Conservation (phyloP, 2,113 vertebrate species). For the Pontoporia blainvillei region DNA sequence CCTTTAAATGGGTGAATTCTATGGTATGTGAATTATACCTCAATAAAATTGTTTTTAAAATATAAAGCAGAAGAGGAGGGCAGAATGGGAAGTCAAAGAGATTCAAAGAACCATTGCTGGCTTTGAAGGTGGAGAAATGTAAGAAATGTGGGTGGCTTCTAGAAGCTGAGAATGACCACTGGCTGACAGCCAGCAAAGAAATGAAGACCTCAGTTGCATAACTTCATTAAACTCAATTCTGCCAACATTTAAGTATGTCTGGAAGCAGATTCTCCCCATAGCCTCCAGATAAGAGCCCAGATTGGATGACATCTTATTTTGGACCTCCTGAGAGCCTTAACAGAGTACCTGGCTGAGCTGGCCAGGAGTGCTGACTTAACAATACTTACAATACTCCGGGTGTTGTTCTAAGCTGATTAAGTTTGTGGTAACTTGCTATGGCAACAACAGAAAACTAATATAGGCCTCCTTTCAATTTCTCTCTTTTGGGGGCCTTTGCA, state of each 20-base stretch:
- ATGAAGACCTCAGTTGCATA: background rate
- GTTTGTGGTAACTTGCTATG: background rate
- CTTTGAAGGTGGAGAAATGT: background rate
- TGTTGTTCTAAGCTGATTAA: background rate
- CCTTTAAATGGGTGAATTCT: background rate
- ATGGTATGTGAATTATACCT: background rate
- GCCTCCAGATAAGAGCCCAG: background rate
- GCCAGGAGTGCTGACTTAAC: background rate
- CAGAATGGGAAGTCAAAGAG: background rate
- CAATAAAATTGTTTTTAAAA: background rate
- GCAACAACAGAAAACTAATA: background rate
- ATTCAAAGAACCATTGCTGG: background rate
- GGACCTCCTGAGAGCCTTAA: background rate
- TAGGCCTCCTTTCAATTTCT: background rate
- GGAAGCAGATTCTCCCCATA: background rate
- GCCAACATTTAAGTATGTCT: background rate
- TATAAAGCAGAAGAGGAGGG: background rate
- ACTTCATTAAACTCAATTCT: background rate
- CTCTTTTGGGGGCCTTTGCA: background rate
- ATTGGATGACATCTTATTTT: background rate
- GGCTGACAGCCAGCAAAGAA: background rate
- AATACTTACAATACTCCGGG: background rate
- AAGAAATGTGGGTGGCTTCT: background rate
- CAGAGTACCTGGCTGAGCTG: background rate
- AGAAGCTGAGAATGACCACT: background rate